Evolutionary conservation across 2,113 vertebrate genomes (phyloP), one percentile per base, ranked within the genome.

Genomic region (Gasterosteus aculeatus): DNA sequence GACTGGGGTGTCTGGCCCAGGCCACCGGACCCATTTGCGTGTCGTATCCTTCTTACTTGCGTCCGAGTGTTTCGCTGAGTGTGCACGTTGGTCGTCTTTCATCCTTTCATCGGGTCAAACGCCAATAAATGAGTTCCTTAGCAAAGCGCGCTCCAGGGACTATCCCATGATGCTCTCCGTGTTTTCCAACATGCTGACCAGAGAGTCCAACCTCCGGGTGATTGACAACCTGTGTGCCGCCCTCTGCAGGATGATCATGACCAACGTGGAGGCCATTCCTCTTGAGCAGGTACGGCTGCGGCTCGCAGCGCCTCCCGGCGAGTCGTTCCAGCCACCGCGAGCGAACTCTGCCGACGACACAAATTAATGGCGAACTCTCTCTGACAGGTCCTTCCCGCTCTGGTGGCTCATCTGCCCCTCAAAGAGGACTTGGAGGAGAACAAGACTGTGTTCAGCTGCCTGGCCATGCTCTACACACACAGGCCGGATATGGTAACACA

Each of bases 211-310:
- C 39, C 80, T 78, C 38, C 90, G 93, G 14, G 96, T 96, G 44
- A 94, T 93, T 6, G 96, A 97, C 92, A 97, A 97, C 85, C 93
- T 97, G 83, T 97, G 96, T 39, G 96, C 94, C 42, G 96, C 96
- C 19, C 92, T 97, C 3, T 95, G 95, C 78, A 94, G 96, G 59
- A 94, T 97, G 93, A 93, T 96, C 62, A 63, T 95, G 85, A 93
- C 92, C 80, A 94, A 94, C 35, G 80, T 91, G 31, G 88, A 80
- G 0, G 92, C 86, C 1, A 93, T 96, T 7, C 95, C 95, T 0
- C 91, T 96, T 18, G 94, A 95, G 54, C 96, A 97, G 96, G 96
- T 96, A 82, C 68, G 19, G 1, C 11, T 33, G 11, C 26, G 49
- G 26, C 15, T 61, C 1, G 14, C 16, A 54, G 5, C 5, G 4